Evolutionary conservation across 53 echinoderm and acorn worm genomes (phyloP).

Genomic region (Arbacia lixula): DNA sequence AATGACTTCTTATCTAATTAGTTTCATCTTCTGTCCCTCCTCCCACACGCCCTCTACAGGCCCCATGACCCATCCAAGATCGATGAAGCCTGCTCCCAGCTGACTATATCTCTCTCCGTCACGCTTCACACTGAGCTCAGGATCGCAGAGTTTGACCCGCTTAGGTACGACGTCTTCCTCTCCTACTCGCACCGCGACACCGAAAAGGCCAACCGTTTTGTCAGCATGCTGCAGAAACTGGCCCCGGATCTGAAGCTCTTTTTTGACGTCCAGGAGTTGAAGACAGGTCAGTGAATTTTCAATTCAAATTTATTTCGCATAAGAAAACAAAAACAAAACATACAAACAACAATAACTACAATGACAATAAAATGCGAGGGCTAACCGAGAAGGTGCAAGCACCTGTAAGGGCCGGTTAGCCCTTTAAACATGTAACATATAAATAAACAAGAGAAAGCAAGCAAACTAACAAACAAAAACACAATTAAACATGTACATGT

Average conservation of each 20-base stretch:
- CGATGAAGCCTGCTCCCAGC: slow-evolving; percentile 73
- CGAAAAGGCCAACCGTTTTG: slow-evolving; percentile 73
- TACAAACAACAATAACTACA: no score
- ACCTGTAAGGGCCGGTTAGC: no score
- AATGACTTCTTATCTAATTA: no score
- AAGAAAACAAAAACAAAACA: no score
- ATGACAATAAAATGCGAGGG: no score
- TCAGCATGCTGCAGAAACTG: slow-evolving; percentile 51
- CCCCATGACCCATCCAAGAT: slow-evolving; percentile 54
- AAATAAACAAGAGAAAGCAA: no score
- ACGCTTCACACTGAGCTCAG: slow-evolving; percentile 70
- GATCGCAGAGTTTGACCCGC: slow-evolving; percentile 58
- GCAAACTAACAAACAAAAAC: no score
- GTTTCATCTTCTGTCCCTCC: no score
- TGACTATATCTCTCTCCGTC: slow-evolving; percentile 70
- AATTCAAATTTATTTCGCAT: not conserved
- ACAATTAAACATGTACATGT: no score
- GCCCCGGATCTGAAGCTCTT: slow-evolving; percentile 79
- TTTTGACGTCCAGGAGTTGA: slow-evolving; percentile 93
- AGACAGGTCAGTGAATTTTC: slow-evolving; percentile 68
- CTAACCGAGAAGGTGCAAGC: no score
- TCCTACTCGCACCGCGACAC: slow-evolving; percentile 84
- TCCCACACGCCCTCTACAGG: no score
- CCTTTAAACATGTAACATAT: no score
- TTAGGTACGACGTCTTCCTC: slow-evolving; percentile 86